Conservation (phyloP, 2,888 invertebrate genomes). For the Chrysolina oricalcia region DNA sequence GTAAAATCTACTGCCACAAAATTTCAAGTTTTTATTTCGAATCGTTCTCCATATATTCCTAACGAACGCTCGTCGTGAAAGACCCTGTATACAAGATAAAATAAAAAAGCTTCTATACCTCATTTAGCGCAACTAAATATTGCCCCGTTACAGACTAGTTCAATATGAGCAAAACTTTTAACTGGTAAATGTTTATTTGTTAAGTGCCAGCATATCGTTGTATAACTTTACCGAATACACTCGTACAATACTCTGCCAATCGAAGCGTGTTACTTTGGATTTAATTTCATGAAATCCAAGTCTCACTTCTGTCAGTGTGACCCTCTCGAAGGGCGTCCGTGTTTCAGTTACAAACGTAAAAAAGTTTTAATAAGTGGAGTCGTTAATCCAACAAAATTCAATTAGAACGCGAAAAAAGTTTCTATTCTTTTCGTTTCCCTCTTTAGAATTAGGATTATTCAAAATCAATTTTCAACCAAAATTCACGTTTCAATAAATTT, state of each 20-base stretch:
- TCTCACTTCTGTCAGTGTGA: slow-evolving; percentile 2
- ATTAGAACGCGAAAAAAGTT: slow-evolving; percentile 47
- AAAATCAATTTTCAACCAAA: slow-evolving; percentile 10
- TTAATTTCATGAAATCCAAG: not conserved
- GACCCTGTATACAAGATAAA: too few relatives aligned
- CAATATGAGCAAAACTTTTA: too few relatives aligned
- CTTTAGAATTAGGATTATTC: not conserved
- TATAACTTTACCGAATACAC: not conserved
- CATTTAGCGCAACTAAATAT: too few relatives aligned
- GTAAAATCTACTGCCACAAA: too few relatives aligned
- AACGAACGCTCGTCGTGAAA: too few relatives aligned
- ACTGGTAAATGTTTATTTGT: not conserved
- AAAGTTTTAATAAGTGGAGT: slow-evolving; percentile 51
- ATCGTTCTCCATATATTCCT: too few relatives aligned
- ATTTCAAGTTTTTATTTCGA: too few relatives aligned
- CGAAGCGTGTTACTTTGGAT: slow-evolving; percentile 8
- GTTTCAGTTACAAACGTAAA: slow-evolving; percentile 37
- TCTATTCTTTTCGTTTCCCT: slow-evolving; percentile 39
- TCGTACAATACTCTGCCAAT: not conserved
- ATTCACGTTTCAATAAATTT: slow-evolving; percentile 3
- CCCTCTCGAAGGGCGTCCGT: slow-evolving; percentile 30
- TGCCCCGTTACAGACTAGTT: too few relatives aligned
- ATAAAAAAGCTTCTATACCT: too few relatives aligned
- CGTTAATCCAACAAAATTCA: slow-evolving; percentile 50
- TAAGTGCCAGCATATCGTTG: too few relatives aligned